Conservation (phyloP, 2,797 vertebrate genomes). For the Pangasius macronema region DNA sequence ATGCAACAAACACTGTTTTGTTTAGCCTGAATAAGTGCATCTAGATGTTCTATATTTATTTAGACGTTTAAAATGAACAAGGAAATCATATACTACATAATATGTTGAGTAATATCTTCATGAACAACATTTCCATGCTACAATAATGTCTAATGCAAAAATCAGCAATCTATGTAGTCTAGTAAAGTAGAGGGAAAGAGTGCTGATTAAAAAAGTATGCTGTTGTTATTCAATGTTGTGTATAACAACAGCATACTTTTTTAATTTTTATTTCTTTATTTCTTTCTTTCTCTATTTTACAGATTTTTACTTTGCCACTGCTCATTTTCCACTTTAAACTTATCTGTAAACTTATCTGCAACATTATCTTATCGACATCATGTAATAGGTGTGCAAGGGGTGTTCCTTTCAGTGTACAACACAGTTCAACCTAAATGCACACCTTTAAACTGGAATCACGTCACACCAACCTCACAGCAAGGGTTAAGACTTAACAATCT, state of each 20-base stretch:
- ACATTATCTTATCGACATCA: neutral
- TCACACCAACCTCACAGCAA: neutral
- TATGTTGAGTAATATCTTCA: neutral
- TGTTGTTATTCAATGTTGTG: no score
- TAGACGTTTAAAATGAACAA: neutral
- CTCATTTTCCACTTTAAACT: neutral
- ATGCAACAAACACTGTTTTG: neutral
- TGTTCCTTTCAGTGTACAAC: neutral
- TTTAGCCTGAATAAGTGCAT: neutral
- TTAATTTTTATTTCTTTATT: no score
- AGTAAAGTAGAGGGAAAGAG: neutral
- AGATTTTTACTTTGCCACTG: neutral
- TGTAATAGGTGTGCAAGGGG: neutral
- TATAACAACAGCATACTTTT: neutral
- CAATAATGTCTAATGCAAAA: neutral
- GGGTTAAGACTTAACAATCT: neutral
- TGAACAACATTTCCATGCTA: neutral
- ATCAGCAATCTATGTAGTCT: neutral
- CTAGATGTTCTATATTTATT: neutral
- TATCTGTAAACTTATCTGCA: neutral
- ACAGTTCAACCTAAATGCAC: no score
- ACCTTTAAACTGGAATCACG: neutral
- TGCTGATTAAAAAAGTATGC: neutral
- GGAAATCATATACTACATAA: no score
- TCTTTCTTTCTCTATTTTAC: neutral